These are phyloP conservation scores for Hippopotamyrus pictus DNA, from an alignment of 2,797 vertebrate species.

Conservation along the genomic window DNA sequence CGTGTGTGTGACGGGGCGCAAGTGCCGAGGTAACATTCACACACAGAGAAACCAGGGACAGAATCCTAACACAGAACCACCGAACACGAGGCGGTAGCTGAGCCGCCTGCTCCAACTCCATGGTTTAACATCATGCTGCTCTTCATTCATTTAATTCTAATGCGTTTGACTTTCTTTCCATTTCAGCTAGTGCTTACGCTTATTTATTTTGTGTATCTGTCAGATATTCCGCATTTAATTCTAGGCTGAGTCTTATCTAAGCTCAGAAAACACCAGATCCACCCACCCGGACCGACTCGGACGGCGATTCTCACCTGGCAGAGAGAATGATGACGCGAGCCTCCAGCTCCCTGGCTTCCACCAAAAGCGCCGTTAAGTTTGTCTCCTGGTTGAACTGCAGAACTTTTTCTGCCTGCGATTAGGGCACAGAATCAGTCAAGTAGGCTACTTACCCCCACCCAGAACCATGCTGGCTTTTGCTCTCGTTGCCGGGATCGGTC, in stretches of 20 bases:
- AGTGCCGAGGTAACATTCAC: background rate
- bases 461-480: conserved; percentile 72
- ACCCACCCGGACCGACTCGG: background rate
- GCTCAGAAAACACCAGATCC: background rate
- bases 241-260: background rate
- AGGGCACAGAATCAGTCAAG: conserved; percentile 34
- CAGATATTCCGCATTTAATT: background rate
- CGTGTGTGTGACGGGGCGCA: background rate
- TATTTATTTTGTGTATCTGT: background rate
- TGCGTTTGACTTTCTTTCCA: background rate
- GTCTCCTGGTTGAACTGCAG: conserved; percentile 98
- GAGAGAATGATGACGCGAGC: conserved; percentile 96
- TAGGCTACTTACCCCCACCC: conserved; percentile 51
- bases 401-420: conserved; percentile 97
- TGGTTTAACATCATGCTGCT: background rate
- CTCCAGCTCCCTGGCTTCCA: conserved; percentile 96
- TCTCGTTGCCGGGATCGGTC: conserved; percentile 50
- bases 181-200: background rate
- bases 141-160: background rate
- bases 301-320: conserved; percentile 71
- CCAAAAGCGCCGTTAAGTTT: conserved; percentile 92
- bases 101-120: background rate
- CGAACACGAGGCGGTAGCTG: background rate
- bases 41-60: background rate
- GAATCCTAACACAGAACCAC: background rate